Conservation (phyloP, 2,888 invertebrate species). For the Trimorus sp. region DNA sequence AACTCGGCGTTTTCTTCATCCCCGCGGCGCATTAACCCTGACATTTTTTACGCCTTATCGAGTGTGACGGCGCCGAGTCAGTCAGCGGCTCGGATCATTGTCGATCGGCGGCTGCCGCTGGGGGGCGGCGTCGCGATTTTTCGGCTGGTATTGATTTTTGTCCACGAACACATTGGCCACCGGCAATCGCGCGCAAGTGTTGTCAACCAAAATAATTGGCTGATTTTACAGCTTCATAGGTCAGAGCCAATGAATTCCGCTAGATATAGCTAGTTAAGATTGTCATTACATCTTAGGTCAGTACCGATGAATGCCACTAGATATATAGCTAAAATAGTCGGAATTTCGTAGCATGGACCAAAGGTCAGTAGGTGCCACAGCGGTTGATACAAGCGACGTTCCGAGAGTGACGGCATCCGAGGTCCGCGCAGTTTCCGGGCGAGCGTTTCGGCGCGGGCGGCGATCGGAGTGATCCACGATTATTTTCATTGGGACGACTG, state of each 20-base stretch:
- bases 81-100: no score
- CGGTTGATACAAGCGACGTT: background rate
- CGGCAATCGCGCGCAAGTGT: no score
- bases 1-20: conserved; percentile 26
- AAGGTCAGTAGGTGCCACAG: no score
- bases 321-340: no score
- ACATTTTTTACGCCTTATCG: conserved; percentile 24
- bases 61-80: background rate
- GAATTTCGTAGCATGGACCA: no score
- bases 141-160: conserved; percentile 1
- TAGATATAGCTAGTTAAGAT: no score
- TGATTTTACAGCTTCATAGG: background rate
- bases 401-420: background rate
- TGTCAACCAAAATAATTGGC: no score
- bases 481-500: background rate
- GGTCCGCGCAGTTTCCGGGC: background rate
- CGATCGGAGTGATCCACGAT: conserved; percentile 5
- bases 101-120: no score
- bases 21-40: conserved; percentile 29
- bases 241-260: no score
- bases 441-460: background rate
- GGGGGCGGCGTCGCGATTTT: background rate
- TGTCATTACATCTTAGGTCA: no score
- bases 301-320: no score
- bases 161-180: background rate